A percentile compares a stretch with the other conserved stretches of the same genome.
These are phyloP conservation scores for Anoplolepis gracilipes DNA, from an alignment of 1,140 invertebrate species.

Conservation along the genomic window DNA sequence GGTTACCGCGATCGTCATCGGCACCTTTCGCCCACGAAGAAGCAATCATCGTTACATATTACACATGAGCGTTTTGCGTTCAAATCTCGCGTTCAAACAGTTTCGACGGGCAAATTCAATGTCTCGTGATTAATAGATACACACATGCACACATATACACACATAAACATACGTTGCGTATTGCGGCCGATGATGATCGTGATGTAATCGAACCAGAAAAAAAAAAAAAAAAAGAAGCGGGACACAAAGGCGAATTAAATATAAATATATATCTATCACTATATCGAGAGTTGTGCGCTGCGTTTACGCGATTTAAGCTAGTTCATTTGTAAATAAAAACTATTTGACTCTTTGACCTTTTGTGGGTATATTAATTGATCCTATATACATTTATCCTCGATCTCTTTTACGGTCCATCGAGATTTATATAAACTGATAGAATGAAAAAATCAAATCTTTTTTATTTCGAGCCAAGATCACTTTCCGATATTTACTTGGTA, in stretches of 20 bases:
- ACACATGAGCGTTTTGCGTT: background rate
- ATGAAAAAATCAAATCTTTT: background rate
- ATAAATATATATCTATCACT: slow-evolving; percentile 78
- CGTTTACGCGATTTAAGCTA: slow-evolving; percentile 83
- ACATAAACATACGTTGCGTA: slow-evolving; percentile 22
- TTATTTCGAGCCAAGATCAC: background rate
- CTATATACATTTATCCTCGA: background rate
- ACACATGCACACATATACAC: no score
- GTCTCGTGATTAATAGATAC: slow-evolving; percentile 8
- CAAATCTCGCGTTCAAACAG: background rate
- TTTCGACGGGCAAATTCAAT: background rate
- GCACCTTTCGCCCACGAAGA: background rate
- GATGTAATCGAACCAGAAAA: slow-evolving; percentile 70
- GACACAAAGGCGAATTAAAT: slow-evolving; percentile 77
- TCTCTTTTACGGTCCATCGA: background rate
- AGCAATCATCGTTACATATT: background rate
- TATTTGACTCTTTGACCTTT: slow-evolving; percentile 84
- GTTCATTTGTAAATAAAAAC: slow-evolving; percentile 86
- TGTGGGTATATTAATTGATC: background rate
- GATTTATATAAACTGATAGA: background rate
- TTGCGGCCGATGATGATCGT: slow-evolving; percentile 79
- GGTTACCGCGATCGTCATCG: slow-evolving; percentile 74
- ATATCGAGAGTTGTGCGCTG: slow-evolving; percentile 83
- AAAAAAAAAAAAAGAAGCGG: slow-evolving; percentile 67
- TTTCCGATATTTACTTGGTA: background rate